Base-by-base conservation (phyloP, 37 sponge, comb jelly and placozoan genomes). In the Halisarca cf. caerulea region DNA sequence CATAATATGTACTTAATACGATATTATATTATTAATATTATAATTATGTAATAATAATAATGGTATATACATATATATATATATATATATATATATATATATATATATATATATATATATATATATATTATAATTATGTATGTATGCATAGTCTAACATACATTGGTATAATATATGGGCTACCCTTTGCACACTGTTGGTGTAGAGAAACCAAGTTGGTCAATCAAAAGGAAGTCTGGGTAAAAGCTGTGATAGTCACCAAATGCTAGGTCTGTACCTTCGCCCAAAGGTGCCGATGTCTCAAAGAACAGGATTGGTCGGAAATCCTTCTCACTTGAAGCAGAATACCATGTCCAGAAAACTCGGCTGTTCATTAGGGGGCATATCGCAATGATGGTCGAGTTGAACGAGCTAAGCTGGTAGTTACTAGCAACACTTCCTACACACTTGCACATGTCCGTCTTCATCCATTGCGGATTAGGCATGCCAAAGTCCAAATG, bases 281-380 rank as follows among this genome's bases (percentile, higher is more conserved):
- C 64, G 18, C 64, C 64, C 30, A 28, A 62, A 7, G 64, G 64
- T 20, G 64, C 64, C 7, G 64, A 6, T 62, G 64, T 62, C 64
- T 62, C 64, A 62, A 30, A 62, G 30, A 30, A 62, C 30, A 62
- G 6, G 7, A 62, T 6, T 20, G 64, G 64, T n/a, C 30, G 5
- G 30, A 62, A 62, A 30, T 28, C 15, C 30, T 62, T 23, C 25
- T 62, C 30, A 47, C 11, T 11, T 47, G 51, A 11, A 62, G 15
- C 6, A 6, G 64, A 62, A 15, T 30, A 83, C 84, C 84, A 83
- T 40, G 84, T 43, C 84, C 84, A 83, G 51, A 83, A 83, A 0
- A 83, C 84, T 9, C 84, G 70, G 24, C 51, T 45, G 43, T n/a
- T 37, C 45, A 9, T 30, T 2, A 83, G n/a, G 20, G 84, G 84